phyloP scores from a whole-genome alignment of 2,113 vertebrate genomes.

The Tachycineta bicolor region DNA sequence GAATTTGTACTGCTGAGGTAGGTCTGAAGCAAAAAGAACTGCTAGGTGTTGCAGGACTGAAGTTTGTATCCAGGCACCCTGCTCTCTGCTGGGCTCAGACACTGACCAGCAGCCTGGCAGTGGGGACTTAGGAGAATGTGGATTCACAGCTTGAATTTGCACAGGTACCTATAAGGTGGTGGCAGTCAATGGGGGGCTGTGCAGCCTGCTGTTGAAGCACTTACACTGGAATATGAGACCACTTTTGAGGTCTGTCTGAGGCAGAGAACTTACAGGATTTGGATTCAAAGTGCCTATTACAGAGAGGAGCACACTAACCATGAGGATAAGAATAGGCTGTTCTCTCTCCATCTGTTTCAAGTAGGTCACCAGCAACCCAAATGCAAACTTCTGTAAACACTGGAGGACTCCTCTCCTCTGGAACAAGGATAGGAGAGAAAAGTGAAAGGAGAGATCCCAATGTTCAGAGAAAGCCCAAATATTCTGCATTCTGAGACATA shows the following conservation, averaged over 20 bases:
- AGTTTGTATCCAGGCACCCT: not conserved
- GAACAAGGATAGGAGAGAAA: not conserved
- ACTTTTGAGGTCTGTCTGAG: not conserved
- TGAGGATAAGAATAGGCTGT: not conserved
- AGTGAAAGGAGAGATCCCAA: not conserved
- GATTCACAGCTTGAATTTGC: not conserved
- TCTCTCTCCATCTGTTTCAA: slow-evolving; percentile 48
- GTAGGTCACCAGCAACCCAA: slow-evolving; percentile 11
- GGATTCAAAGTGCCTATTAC: not conserved
- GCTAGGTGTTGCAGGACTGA: not conserved
- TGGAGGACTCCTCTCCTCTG: not conserved
- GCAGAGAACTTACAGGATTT: not conserved
- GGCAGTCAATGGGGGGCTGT: not conserved
- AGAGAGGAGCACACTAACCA: not conserved
- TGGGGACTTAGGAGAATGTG: no score
- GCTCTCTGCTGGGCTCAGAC: not conserved
- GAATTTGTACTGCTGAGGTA: not conserved
- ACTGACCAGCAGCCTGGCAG: not conserved
- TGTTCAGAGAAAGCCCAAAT: not conserved
- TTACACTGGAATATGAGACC: not conserved
- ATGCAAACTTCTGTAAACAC: not conserved
- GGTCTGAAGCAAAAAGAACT: not conserved
- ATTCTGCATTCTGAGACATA: not conserved
- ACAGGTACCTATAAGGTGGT: not conserved
- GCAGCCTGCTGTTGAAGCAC: not conserved